phyloP scores from a whole-genome alignment of 2,888 invertebrate genomes.

The Sarcophaga carnaria region DNA sequence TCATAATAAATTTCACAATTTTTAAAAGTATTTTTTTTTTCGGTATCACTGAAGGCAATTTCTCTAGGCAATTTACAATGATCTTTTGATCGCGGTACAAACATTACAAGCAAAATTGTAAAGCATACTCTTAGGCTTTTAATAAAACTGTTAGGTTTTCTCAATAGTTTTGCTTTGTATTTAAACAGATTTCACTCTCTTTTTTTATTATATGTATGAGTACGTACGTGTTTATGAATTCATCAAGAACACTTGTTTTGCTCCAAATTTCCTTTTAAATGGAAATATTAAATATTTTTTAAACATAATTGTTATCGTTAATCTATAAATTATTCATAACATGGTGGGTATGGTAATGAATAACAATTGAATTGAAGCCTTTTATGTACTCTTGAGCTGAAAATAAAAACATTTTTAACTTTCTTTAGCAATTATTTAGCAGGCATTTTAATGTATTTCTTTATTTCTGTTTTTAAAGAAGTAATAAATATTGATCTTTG shows the following conservation, averaged over 20 bases:
- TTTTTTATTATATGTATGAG: background rate
- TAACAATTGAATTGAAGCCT: slow-evolving; percentile 28
- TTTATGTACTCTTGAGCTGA: background rate
- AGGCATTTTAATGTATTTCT: background rate
- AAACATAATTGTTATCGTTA: slow-evolving; percentile 18
- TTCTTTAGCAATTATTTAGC: slow-evolving; percentile 5
- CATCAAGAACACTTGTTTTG: slow-evolving; percentile 5
- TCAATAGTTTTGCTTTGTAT: too few species aligned
- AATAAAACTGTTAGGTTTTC: slow-evolving; percentile 8
- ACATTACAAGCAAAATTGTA: background rate
- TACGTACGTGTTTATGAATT: background rate
- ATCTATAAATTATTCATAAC: slow-evolving; percentile 44
- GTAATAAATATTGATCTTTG: background rate
- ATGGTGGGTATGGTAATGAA: slow-evolving; percentile 41
- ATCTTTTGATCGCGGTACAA: too few species aligned
- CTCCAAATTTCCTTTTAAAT: slow-evolving; percentile 6
- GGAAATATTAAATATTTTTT: slow-evolving; percentile 24
- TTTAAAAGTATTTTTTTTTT: too few species aligned
- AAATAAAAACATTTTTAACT: background rate
- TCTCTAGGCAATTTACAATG: too few species aligned
- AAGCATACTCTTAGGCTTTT: slow-evolving; percentile 59
- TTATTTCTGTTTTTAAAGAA: background rate
- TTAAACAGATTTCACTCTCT: slow-evolving; percentile 60
- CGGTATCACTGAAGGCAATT: too few species aligned
- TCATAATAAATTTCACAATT: too few species aligned